Base-by-base conservation (phyloP, 2,888 invertebrate genomes). In the Diadromus collaris region DNA sequence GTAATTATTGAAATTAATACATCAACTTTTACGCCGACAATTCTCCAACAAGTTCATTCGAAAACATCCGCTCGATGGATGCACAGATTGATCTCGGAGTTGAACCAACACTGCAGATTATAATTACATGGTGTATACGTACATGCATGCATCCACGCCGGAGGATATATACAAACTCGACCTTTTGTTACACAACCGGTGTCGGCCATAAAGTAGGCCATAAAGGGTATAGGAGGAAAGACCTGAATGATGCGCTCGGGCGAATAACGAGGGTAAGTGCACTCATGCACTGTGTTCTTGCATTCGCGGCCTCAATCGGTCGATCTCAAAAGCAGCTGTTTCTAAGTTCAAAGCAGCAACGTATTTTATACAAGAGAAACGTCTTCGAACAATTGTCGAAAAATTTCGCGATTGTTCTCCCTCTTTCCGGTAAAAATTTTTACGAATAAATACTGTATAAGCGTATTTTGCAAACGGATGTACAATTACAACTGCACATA, bases 201-300 rank as follows among this genome's bases (percentile, higher is more conserved):
- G 63, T 73, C 64, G 76, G 76, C 71, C 68, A 69, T 76, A 73
- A 56, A 56, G 56, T 56, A 51, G 69, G 69, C 58, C 69, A 69
- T 69, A 69, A 60, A 65, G 58, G 64, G 38, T 74, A 61, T 67
- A 69, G 16, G 69, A 64, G 58, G 67, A 70, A 78, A 77, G 75
- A 80, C 73, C 78, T 73, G 83, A 82, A 83, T 82, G 81, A 83
- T 80, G 81, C 80, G 80, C 84, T 85, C 83, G 84, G 82, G 82
- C 81, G 84, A 83, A 82, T 83, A 86, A 85, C 80, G 76, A 83
- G 82, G 80, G 79, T 85, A 85, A 86, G 86, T 85, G 86, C 84
- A 86, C 85, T 86, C 83, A 83, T 82, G 82, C 82, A 75, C 81
- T 84, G 27, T 85, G 83, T 84, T 86, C 83, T 83, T 80, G 81